Base-by-base conservation (phyloP, 2,113 vertebrate species). In the Dascyllus trimaculatus region DNA sequence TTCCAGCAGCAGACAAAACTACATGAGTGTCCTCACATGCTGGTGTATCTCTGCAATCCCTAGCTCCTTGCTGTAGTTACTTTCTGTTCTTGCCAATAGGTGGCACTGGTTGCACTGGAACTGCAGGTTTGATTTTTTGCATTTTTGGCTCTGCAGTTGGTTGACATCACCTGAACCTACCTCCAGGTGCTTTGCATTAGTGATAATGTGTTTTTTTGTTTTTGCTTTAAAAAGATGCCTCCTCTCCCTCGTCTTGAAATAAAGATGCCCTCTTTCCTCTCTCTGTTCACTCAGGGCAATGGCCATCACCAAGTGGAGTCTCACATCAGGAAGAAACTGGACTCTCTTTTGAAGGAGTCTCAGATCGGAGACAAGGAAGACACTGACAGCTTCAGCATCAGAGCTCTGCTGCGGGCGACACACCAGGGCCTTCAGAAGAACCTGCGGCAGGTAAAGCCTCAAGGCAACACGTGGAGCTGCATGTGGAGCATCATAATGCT, bases 321-420 rank as follows among this genome's bases (percentile, higher is more conserved):
- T 56, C 96, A 97, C 71, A 99, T 99, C 87, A 93, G 97, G 81
- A 99, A 97, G 66, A 99, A 99, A 76, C 94, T 99, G 87, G 98
- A 99, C 87, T 98, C 96, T 18, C 94, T 99, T 64, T 83, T 98
- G 7, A 99, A 96, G 85, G 98, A 99, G 92, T 97, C 98, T 82
- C 96, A 95, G 35, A 98, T 99, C 29, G 95, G 97, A 67, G 98
- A 99, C 91, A 99, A 97, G 84, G 98, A 99, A 90, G 97, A 99
- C 58, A 93, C 95, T 0, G 97, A 99, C 93, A 97, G 97, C 91
- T 99, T 98, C 93, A 98, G 97, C 10, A 98, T 99, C 89, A 90
- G 95, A 72, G 98, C 98, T 0, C 93, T 99, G 45, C 93, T 99
- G 18, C 96, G 95, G 78, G 98, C 98, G 19, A 99, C 98, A 0